Conservation (phyloP, 2,113 vertebrate genomes). For the Oryzias javanicus region DNA sequence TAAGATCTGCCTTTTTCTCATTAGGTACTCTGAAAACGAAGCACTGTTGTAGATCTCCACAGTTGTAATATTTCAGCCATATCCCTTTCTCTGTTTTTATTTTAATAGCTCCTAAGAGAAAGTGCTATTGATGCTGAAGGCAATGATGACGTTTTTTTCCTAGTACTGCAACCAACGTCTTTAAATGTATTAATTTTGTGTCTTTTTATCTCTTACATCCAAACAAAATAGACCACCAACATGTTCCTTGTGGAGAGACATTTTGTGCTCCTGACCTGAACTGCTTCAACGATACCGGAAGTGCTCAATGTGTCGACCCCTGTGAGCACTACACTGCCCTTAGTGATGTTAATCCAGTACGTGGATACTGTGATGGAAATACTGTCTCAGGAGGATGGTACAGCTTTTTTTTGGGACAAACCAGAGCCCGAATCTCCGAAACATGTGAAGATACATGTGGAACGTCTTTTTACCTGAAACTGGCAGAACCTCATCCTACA, state of each 20-base stretch:
- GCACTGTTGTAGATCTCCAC: no score
- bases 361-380: neutral
- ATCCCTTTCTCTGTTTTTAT: no score
- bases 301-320: slow-evolving; percentile 41
- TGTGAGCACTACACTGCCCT: slow-evolving; percentile 42
- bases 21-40: no score
- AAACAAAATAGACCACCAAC: neutral
- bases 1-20: no score
- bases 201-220: neutral
- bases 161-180: no score
- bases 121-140: no score
- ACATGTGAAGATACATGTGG: slow-evolving; percentile 53
- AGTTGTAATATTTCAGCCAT: no score
- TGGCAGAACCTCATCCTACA: slow-evolving; percentile 42
- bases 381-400: slow-evolving; percentile 56
- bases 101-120: no score
- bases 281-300: slow-evolving; percentile 26
- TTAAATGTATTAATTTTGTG: no score
- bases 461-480: slow-evolving; percentile 35
- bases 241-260: neutral
- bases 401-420: slow-evolving; percentile 31
- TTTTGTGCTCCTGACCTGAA: slow-evolving; percentile 44
- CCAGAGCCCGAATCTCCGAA: slow-evolving; percentile 48
- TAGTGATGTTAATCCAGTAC: slow-evolving; percentile 51
- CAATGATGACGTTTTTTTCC: no score